Conservation (phyloP, 2,113 vertebrate genomes). For the Brachyistius frenatus region DNA sequence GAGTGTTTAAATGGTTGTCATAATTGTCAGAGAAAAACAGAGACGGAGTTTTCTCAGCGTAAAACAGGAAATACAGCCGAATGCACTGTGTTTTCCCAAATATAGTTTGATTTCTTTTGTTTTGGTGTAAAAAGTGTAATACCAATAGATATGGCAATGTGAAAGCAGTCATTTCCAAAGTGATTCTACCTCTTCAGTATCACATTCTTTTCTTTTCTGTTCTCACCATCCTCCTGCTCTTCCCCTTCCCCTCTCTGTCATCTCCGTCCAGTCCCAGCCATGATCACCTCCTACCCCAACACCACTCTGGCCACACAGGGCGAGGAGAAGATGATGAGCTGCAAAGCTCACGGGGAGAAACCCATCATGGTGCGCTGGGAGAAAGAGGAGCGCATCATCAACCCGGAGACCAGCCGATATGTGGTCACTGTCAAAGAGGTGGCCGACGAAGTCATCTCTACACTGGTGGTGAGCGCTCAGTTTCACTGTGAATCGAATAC, state of each 20-base stretch:
- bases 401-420: slow-evolving; percentile 97
- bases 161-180: slow-evolving; percentile 9
- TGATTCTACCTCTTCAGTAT: not conserved
- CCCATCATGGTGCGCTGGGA: slow-evolving; percentile 99
- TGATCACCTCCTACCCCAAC: slow-evolving; percentile 99
- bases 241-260: not conserved
- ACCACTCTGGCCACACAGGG: slow-evolving; percentile 97
- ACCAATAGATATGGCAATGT: not conserved
- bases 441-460: slow-evolving; percentile 95
- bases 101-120: not conserved
- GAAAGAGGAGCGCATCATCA: slow-evolving; percentile 98
- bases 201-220: slow-evolving; percentile 1
- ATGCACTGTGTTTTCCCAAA: slow-evolving; percentile 15
- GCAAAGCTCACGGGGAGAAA: slow-evolving; percentile 95
- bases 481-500: not conserved
- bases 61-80: slow-evolving; percentile 19
- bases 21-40: slow-evolving; percentile 53
- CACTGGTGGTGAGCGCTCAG: slow-evolving; percentile 87
- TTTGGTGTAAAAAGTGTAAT: slow-evolving; percentile 3
- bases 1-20: slow-evolving; percentile 59
- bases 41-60: slow-evolving; percentile 35
- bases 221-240: not conserved
- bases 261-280: slow-evolving; percentile 92
- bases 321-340: slow-evolving; percentile 97
- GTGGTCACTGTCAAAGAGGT: slow-evolving; percentile 95